These are phyloP conservation scores for Diplodus puntazzo DNA, from an alignment of 2,797 vertebrate genomes.

Conservation along the genomic window DNA sequence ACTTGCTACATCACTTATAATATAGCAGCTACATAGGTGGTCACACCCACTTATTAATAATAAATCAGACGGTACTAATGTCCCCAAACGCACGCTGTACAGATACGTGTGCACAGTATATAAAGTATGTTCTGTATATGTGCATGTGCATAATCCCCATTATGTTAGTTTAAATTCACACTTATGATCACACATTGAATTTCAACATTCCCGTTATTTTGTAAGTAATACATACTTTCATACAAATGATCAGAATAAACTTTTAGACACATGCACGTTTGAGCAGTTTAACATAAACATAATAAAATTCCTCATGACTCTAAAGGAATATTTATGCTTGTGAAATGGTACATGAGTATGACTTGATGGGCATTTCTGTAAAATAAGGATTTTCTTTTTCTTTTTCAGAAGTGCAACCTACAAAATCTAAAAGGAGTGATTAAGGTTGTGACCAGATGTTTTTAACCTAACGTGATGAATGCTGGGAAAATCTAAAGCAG, in stretches of 20 bases:
- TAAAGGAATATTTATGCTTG: background rate
- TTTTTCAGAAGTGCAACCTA: background rate
- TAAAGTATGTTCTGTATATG: background rate
- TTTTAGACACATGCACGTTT: background rate
- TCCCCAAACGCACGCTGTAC: background rate
- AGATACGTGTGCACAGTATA: background rate
- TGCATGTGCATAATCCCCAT: background rate
- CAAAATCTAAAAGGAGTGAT: background rate
- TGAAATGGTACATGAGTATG: background rate
- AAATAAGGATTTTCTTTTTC: background rate
- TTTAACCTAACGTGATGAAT: conserved; percentile 12
- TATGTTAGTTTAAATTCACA: background rate
- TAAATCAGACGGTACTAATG: no score
- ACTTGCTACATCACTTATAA: background rate
- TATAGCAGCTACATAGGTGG: background rate
- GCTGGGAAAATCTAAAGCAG: conserved; percentile 30
- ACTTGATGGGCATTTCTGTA: background rate
- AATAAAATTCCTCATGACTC: background rate
- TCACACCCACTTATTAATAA: background rate
- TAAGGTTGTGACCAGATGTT: background rate
- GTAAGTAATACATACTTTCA: background rate
- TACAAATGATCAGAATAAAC: background rate
- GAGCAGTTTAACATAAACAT: background rate
- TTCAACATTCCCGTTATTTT: background rate
- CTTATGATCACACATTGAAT: background rate